Base-by-base conservation (phyloP, 2,113 vertebrate species). In the Reinhardtius hippoglossoides region DNA sequence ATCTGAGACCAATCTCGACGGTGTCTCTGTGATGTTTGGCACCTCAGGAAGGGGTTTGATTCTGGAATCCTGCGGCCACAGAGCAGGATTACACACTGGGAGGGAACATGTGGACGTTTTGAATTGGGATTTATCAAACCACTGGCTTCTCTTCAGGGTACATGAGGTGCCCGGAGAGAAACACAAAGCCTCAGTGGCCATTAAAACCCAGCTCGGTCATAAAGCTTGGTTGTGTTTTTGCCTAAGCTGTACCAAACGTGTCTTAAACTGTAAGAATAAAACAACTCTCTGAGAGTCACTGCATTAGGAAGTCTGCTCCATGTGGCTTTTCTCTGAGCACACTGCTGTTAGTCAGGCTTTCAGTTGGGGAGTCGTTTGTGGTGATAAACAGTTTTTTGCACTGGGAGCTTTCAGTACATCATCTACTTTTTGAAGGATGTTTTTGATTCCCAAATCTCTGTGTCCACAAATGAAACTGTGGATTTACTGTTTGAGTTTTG, bases 41-140 rank as follows among this genome's bases (percentile, higher is more conserved):
- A 70, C 74, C 78, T 84, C 78, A 58, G 72, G 83, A 70, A 79
- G 63, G 63, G 70, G 55, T 82, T 77, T 84, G 86, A 88, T 80
- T 89, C 69, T 60, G 82, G 75, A 76, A 79, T 78, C 62, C 46
- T 63, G n/a, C 44, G 68, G 78, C 74, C 42, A 27, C 72, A 64
- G 74, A 82, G 81, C 71, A 44, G 88, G 80, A 89, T 90, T 83
- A 87, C 82, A 50, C 83, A 56, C 66, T 74, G 66, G 87, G 84
- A 63, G 87, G 81, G 85, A 85, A 84, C 82, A 88, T 89, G 80
- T 83, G 86, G 72, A 54, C 23, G 71, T 66, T 88, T 90, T 88
- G 79, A 89, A 77, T 79, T 62, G 26, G 26, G 68, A 24, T 86
- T 85, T 82, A 78, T 68, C 31, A 62, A 75, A 74, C 50, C 60